phyloP scores from a whole-genome alignment of 2,888 invertebrate genomes.

The Dryadula phaetusa region DNA sequence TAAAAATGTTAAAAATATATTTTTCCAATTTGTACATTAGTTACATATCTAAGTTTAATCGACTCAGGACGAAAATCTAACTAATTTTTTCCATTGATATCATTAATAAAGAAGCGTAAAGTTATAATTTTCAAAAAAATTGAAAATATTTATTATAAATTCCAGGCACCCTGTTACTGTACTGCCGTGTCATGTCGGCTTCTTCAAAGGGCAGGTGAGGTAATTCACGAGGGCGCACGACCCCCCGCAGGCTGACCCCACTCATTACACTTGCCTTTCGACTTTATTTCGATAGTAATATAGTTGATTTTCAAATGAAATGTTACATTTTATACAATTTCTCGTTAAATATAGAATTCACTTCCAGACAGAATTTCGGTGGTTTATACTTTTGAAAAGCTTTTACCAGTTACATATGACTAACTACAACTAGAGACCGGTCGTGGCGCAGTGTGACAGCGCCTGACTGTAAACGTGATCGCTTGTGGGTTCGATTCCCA shows the following conservation, averaged over 20 bases:
- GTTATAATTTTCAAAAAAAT: not conserved
- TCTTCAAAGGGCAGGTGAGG: constrained; percentile 78
- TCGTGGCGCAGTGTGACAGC: too few relatives aligned
- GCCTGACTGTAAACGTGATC: too few relatives aligned
- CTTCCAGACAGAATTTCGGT: constrained; percentile 23
- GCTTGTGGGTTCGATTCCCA: too few relatives aligned
- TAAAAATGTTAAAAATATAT: too few relatives aligned
- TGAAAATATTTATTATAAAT: not conserved
- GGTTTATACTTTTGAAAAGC: constrained; percentile 30
- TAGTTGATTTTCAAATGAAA: constrained; percentile 32
- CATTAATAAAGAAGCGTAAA: too few relatives aligned
- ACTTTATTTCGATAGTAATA: constrained; percentile 30
- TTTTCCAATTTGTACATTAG: too few relatives aligned
- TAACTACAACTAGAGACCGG: too few relatives aligned
- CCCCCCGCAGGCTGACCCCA: constrained; percentile 53
- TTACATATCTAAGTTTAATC: too few relatives aligned
- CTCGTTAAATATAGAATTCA: constrained; percentile 11
- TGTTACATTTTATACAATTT: constrained; percentile 6
- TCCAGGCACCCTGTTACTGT: constrained; percentile 49
- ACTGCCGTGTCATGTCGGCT: constrained; percentile 55
- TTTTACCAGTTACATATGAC: constrained; percentile 21
- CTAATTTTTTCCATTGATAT: too few relatives aligned
- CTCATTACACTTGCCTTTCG: constrained; percentile 1
- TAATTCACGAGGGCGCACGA: constrained; percentile 56
- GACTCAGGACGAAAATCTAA: too few relatives aligned